Conservation (phyloP, 2,113 vertebrate species). For the Propithecus coquereli region DNA sequence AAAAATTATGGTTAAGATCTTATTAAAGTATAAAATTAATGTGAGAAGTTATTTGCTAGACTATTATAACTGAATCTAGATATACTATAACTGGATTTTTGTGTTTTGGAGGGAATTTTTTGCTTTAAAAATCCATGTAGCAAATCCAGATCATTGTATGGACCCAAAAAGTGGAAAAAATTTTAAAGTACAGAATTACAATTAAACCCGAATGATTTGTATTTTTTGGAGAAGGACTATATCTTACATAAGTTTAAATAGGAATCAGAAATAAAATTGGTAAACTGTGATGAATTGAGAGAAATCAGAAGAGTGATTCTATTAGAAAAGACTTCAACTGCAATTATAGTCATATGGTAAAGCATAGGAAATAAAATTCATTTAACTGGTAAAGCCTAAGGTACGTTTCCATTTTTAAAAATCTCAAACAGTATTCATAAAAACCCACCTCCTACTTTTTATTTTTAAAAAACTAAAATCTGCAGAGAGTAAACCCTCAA, state of each 20-base stretch:
- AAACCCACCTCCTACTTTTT: background rate
- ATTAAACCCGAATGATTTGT: background rate
- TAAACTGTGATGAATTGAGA: background rate
- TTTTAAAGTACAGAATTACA: background rate
- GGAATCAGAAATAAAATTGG: background rate
- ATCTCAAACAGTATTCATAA: background rate
- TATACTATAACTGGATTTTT: background rate
- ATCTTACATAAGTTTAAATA: background rate
- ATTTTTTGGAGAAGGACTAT: background rate
- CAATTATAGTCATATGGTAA: background rate
- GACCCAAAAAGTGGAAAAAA: background rate
- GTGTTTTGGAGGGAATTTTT: background rate
- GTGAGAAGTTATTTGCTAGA: background rate
- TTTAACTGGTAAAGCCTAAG: background rate
- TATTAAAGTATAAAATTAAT: background rate
- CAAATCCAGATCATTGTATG: background rate
- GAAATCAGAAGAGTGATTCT: background rate
- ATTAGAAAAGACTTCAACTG: background rate
- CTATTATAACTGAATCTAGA: background rate
- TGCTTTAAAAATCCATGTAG: background rate
- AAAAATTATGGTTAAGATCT: background rate
- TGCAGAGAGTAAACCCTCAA: background rate
- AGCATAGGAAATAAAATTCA: background rate
- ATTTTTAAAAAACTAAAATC: background rate
- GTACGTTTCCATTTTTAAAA: background rate